phyloP scores from a whole-genome alignment of 2,888 invertebrate genomes.

The Troides helena region DNA sequence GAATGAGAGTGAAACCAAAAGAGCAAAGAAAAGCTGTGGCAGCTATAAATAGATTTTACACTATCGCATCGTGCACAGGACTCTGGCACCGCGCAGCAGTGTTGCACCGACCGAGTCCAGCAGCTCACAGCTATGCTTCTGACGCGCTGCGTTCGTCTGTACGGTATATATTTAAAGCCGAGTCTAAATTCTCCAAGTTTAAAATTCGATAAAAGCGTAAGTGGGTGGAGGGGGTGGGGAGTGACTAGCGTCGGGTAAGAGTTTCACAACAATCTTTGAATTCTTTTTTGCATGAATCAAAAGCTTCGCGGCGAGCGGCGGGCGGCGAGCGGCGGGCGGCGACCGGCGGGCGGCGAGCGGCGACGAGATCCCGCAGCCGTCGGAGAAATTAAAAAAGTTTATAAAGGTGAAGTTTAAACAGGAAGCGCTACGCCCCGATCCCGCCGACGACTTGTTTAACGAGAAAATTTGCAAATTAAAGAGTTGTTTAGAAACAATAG shows the following conservation, averaged over 20 bases:
- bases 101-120: too few species aligned
- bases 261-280: constrained; percentile 48
- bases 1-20: too few species aligned
- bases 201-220: too few species aligned
- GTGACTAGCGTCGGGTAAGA: constrained; percentile 6
- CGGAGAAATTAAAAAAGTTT: constrained; percentile 62
- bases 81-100: too few species aligned
- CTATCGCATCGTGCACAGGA: too few species aligned
- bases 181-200: too few species aligned
- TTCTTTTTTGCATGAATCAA: constrained; percentile 55
- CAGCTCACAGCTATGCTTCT: too few species aligned
- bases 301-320: constrained; percentile 33
- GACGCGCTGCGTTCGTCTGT: too few species aligned
- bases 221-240: background rate
- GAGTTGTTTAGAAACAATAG: constrained; percentile 26
- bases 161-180: too few species aligned
- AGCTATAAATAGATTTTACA: too few species aligned
- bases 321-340: constrained; percentile 34
- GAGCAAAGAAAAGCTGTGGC: too few species aligned
- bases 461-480: constrained; percentile 24
- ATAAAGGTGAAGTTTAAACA: constrained; percentile 50
- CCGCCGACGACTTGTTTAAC: constrained; percentile 33
- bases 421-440: constrained; percentile 29
- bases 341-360: background rate
- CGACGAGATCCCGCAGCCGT: constrained; percentile 49